phyloP scores from a whole-genome alignment of 2,113 vertebrate genomes.

The Nycticebus coucang region DNA sequence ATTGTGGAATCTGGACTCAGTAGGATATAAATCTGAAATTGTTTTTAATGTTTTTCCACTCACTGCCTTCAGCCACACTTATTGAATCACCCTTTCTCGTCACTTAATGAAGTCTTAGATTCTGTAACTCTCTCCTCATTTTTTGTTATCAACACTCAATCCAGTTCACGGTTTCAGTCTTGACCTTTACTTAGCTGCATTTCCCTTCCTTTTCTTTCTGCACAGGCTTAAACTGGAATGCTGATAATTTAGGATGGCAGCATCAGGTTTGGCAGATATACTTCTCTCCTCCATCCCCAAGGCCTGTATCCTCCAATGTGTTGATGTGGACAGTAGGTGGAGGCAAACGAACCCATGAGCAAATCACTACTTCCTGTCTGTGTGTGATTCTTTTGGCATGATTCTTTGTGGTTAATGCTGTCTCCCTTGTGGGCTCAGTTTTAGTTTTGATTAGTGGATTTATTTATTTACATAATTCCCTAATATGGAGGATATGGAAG shows the following conservation, averaged over 20 bases:
- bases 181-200: background rate
- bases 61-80: background rate
- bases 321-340: background rate
- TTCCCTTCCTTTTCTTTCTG: background rate
- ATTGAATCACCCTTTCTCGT: slow-evolving; percentile 9
- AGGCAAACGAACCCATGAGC: background rate
- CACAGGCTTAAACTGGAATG: background rate
- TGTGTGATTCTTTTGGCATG: background rate
- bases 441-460: background rate
- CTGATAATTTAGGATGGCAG: background rate
- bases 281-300: background rate
- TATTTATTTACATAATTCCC: slow-evolving; percentile 1
- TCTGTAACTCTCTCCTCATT: background rate
- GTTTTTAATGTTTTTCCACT: background rate
- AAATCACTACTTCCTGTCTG: background rate
- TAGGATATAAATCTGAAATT: slow-evolving; percentile 10
- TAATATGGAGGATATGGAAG: background rate
- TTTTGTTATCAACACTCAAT: slow-evolving; percentile 32
- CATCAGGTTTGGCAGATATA: background rate
- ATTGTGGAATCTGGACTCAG: background rate
- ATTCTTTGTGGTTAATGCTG: background rate
- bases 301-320: background rate
- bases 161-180: background rate
- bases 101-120: slow-evolving; percentile 39
- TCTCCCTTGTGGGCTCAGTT: background rate